Base-by-base conservation (phyloP, 2,113 vertebrate species). In the Salvelinus namaycush region DNA sequence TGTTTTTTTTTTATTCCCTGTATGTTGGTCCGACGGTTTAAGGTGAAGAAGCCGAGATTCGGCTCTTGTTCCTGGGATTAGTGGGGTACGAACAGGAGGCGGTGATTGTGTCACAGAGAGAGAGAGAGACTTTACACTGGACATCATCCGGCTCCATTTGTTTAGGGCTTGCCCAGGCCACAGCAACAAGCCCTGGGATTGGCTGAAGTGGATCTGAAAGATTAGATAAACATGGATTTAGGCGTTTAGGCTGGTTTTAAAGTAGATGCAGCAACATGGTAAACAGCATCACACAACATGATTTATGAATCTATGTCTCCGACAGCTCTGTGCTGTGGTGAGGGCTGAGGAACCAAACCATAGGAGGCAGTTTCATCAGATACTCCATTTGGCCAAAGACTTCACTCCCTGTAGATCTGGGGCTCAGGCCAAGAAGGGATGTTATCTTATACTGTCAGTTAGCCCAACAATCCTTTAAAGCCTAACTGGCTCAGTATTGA, bases 391-490 rank as follows among this genome's bases (percentile, higher is more conserved):
- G 68, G 73, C 74, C 70, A 71, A 62, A 71, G 62, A 44, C 34
- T 73, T 68, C 44, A 74, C 51, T 65, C 14, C 29, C 26, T 16
- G 34, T 44, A 18, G 66, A 31, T 68, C 26, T 68, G 66, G 66
- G 29, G 66, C 66, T 31, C 29, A 68, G 66, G 66, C 66, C 66
- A 68, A 68, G 6, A 18, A 5, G 18, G 12, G 29, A 68, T 31
- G 66, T 18, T 49, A 44, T 24, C 44, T 49, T 49, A 22, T 12
- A 8, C 0, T 70, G 68, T n/a, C 68, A 70, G 0, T 51, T 24
- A 80, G 78, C 80, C 71, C 74, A 78, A 76, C 72, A 65, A 75
- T 78, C 60, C 80, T 79, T 83, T 81, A 66, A 16, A 27, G 77
- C n/a, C 57, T 69, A 14, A 34, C 76, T 79, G 83, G 82, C 18